A percentile compares a stretch with the other conserved stretches of the same genome.
These are phyloP conservation scores for Beroe forskalii DNA, from an alignment of 37 sponge, comb jelly and placozoan species.

Conservation along the genomic window DNA sequence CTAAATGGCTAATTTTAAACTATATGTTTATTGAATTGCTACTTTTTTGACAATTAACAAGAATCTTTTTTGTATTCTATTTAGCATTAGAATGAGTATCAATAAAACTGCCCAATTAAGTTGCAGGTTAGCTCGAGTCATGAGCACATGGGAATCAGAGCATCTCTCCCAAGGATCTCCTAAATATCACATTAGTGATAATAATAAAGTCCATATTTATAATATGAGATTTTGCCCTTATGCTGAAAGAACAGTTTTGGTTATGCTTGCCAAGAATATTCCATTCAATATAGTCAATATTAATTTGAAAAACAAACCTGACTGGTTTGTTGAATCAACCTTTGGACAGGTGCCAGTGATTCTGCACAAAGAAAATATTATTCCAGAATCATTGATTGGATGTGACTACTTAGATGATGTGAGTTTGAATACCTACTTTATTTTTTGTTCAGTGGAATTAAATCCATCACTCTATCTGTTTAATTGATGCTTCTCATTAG, in stretches of 20 bases:
- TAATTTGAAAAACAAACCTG: conserved; percentile 28
- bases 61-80: too few relatives aligned
- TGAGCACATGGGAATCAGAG: background rate
- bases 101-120: too few relatives aligned
- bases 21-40: too few relatives aligned
- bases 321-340: conserved; percentile 39
- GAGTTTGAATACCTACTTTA: too few relatives aligned
- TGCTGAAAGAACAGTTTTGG: conserved; percentile 21
- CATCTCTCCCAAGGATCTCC: conserved; percentile 10
- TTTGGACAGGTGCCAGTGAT: conserved; percentile 19
- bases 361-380: conserved; percentile 14
- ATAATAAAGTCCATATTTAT: background rate
- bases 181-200: background rate
- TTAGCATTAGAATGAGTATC: too few relatives aligned
- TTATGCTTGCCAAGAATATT: conserved; percentile 15
- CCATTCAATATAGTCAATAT: background rate
- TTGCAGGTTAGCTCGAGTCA: too few relatives aligned
- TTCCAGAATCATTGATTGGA: conserved; percentile 24
- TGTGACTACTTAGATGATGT: conserved; percentile 53
- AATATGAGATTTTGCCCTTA: conserved; percentile 51
- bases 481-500: too few relatives aligned
- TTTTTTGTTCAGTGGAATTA: too few relatives aligned
- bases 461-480: too few relatives aligned
- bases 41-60: too few relatives aligned
- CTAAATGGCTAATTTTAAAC: too few relatives aligned